A percentile compares a stretch with the other conserved stretches of the same genome.
Conservation (phyloP, 2,113 vertebrate species). For the human (Homo sapiens) region GRCh38 chr11:68718501-68719000, state of each 20-base stretch:
- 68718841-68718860: neutral
- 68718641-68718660: neutral
- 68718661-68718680: neutral
- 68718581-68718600: neutral
- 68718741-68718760: neutral
- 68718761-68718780: neutral
- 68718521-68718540: neutral
- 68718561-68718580: neutral
- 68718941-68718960: neutral
- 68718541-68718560: neutral
- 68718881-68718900: neutral
- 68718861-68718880: neutral
- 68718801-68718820: neutral
- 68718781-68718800: neutral
- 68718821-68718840: neutral
- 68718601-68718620: neutral
- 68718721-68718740: neutral
- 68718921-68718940: neutral
- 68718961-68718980: neutral
- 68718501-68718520: neutral
- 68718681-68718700: neutral
- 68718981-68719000: neutral
- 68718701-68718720: neutral
- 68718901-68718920: too few species aligned
- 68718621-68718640: too few species aligned